Conservation (phyloP, 2,113 vertebrate species). For the Galbula dea region DNA sequence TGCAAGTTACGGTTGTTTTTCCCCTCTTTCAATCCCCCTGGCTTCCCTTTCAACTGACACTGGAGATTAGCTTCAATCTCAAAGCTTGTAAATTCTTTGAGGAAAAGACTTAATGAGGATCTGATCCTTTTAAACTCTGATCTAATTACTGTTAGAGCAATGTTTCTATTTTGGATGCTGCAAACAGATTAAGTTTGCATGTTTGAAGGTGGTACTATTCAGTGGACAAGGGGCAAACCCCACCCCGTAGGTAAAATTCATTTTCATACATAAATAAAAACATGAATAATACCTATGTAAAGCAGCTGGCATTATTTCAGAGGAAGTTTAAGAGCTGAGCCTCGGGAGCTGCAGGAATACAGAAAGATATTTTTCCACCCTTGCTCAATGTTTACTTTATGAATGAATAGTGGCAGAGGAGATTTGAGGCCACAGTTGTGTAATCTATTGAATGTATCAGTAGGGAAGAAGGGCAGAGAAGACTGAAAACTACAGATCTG, state of each 20-base stretch:
- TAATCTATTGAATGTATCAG: background rate
- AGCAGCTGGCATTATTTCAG: conserved; percentile 48
- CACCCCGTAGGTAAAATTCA: conserved; percentile 25
- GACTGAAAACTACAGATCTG: background rate
- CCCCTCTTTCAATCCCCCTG: background rate
- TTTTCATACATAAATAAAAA: conserved; percentile 52
- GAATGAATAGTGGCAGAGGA: background rate
- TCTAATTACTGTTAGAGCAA: conserved; percentile 69
- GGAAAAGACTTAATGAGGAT: conserved; percentile 69
- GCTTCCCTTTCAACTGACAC: conserved; percentile 55
- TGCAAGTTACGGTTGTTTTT: background rate
- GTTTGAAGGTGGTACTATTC: background rate
- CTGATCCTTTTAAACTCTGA: conserved; percentile 68
- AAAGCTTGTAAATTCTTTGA: conserved; percentile 68
- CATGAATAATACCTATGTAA: conserved; percentile 43
- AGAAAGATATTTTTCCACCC: background rate
- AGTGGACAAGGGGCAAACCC: conserved; percentile 14
- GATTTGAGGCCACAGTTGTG: background rate
- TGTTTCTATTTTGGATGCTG: conserved; percentile 66
- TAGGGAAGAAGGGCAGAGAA: background rate
- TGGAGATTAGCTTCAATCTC: conserved; percentile 63
- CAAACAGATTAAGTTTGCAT: conserved; percentile 55
- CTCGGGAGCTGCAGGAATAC: background rate
- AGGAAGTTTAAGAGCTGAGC: background rate
- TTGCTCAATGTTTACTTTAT: background rate